Evolutionary conservation across 2,113 vertebrate species (phyloP).

Genomic region (Pterophyllum scalare): DNA sequence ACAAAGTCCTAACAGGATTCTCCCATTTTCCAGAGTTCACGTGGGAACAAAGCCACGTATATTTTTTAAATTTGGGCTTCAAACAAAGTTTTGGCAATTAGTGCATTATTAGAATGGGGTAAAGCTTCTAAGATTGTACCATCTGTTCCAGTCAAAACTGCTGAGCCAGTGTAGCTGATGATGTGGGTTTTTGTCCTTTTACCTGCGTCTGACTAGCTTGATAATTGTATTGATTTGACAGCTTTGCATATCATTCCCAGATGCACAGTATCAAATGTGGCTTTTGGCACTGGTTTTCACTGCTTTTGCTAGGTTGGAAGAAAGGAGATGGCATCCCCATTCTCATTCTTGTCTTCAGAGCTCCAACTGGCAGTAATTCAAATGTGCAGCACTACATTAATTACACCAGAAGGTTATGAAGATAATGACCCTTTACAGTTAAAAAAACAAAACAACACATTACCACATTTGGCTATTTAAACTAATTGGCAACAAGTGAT

Average conservation of each 20-base stretch:
- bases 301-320: not conserved
- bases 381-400: not conserved
- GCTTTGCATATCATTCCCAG: not conserved
- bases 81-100: not conserved
- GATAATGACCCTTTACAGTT: not conserved
- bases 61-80: not conserved
- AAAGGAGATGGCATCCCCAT: not conserved
- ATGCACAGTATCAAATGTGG: not conserved
- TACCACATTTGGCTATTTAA: not conserved
- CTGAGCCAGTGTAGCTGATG: not conserved
- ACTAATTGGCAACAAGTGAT: not conserved
- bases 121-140: not conserved
- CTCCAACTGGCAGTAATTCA: not conserved
- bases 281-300: not conserved
- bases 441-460: not conserved
- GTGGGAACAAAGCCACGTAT: conserved; percentile 6
- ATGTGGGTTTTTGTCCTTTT: not conserved
- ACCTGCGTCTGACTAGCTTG: not conserved
- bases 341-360: not conserved
- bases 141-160: not conserved
- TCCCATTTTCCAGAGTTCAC: not conserved
- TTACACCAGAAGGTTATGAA: not conserved
- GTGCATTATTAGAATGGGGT: conserved; percentile 5
- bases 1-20: not conserved
- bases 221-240: not conserved